Evolutionary conservation across 1,140 invertebrate genomes (phyloP), one percentile per base, ranked within the genome.

Genomic region (Bombus soroeensis): DNA sequence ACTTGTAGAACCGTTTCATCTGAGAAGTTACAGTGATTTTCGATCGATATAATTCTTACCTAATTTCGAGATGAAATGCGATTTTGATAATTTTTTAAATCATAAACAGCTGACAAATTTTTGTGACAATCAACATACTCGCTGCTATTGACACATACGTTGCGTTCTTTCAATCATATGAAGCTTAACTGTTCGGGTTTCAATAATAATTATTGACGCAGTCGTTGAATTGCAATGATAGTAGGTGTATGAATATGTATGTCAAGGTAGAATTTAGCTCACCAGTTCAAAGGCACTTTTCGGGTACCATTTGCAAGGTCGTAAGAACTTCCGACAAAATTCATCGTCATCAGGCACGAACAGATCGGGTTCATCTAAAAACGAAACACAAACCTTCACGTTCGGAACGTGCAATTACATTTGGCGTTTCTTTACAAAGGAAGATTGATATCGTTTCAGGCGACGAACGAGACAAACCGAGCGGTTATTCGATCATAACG

Each of bases 1-100:
- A 97, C 81, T 95, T 95, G 88, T 96, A 97, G 64, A 96, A 96
- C 70, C 95, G 95, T 93, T 96, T 96, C 81, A 97, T 95, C 96
- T 97, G 88, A 18, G 68, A 15, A 81, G 83, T 18, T 37, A 37
- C 34, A 70, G 28, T 22, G 32, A 25, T 25, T 70, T 8, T 70
- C 34, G 22, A 1, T 62, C 28, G 0, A 1, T n/a, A 62, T 28
- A 39, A 71, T 10, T 22, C 37, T 34, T 10, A 6, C 12, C 25
- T 13, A 71, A 64, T 64, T 32, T 64, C 2, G 13, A 66, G 13
- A 66, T 32, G 13, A 53, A 53, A 22, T 0, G 0, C 47, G 47
- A 22, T 22, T 22, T 6, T 22, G 18, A 8, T 53, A 6, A 22
- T 53, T 53, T 53, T 2, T 53, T 53, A 22, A 53, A 53, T 8